Conservation (phyloP, 2,113 vertebrate species). For the Planiliza haematocheilus region DNA sequence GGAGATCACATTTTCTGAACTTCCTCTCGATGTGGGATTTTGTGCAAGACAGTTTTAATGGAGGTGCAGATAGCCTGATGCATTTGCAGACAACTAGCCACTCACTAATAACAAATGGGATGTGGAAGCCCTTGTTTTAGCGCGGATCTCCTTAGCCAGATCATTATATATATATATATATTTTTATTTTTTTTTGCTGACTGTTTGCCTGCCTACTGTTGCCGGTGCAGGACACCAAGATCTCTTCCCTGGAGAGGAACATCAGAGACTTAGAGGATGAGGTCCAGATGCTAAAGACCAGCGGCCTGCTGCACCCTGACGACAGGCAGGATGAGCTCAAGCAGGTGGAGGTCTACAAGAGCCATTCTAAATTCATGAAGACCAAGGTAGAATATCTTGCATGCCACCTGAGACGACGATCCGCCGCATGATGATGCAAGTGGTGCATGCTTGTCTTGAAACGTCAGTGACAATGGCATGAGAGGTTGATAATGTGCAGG, state of each 20-base stretch:
- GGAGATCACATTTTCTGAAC: too few relatives aligned
- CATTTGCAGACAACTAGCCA: not conserved
- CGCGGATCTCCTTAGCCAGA: not conserved
- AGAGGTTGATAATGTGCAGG: conserved; percentile 10
- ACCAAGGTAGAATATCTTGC: conserved; percentile 88
- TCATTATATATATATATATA: not conserved
- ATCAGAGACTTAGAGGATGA: conserved; percentile 98
- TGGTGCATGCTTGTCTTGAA: conserved; percentile 32
- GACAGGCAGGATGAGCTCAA: conserved; percentile 95
- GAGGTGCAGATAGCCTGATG: not conserved
- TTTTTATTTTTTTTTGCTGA: conserved; percentile 15
- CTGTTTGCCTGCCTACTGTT: conserved; percentile 62
- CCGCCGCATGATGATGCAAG: conserved; percentile 41
- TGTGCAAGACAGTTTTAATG: not conserved
- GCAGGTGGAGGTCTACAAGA: conserved; percentile 98
- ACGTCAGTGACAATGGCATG: not conserved
- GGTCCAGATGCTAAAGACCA: conserved; percentile 98
- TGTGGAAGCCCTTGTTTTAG: not conserved
- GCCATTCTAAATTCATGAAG: conserved; percentile 99
- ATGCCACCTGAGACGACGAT: not conserved
- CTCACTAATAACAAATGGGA: not conserved
- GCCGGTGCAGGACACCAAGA: conserved; percentile 93
- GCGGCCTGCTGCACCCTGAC: conserved; percentile 90
- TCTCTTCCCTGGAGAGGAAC: conserved; percentile 96
- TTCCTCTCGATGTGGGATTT: not conserved